A percentile compares a stretch with the other conserved stretches of the same genome.
These are phyloP conservation scores for Stegana nigrithorax DNA, from an alignment of 2,888 invertebrate species.

Conservation along the genomic window DNA sequence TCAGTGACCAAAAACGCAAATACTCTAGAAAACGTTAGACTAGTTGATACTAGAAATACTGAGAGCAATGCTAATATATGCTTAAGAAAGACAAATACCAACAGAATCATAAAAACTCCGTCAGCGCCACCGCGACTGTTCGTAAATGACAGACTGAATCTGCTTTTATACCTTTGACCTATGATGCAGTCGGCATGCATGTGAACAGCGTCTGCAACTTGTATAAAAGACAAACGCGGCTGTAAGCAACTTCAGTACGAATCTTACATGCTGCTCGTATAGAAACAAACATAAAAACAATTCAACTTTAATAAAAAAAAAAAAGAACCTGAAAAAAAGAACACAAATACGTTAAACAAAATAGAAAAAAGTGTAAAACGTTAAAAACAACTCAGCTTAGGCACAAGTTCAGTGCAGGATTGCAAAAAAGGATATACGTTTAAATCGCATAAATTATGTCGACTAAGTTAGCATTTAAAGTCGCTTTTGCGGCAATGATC, in stretches of 20 bases:
- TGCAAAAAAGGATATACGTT: too few relatives aligned
- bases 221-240: conserved; percentile 50
- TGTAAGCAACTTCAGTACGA: conserved; percentile 45
- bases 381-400: too few relatives aligned
- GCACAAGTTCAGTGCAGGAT: too few relatives aligned
- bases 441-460: conserved; percentile 40
- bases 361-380: neutral
- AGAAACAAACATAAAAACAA: conserved; percentile 8
- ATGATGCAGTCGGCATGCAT: conserved; percentile 35
- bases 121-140: neutral
- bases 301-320: neutral
- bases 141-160: conserved; percentile 17
- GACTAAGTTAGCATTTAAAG: conserved; percentile 42
- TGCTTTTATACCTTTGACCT: conserved; percentile 51
- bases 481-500: conserved; percentile 41
- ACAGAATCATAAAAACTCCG: neutral
- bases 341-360: neutral
- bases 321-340: neutral
- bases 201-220: conserved; percentile 23
- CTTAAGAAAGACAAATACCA: neutral
- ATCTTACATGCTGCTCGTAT: conserved; percentile 39
- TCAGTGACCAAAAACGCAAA: too few relatives aligned
- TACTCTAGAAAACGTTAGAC: too few relatives aligned
- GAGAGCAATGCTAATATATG: too few relatives aligned
- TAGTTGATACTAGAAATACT: too few relatives aligned